Evolutionary conservation across 2,888 invertebrate genomes (phyloP).

Genomic region (Diarsia rubi): DNA sequence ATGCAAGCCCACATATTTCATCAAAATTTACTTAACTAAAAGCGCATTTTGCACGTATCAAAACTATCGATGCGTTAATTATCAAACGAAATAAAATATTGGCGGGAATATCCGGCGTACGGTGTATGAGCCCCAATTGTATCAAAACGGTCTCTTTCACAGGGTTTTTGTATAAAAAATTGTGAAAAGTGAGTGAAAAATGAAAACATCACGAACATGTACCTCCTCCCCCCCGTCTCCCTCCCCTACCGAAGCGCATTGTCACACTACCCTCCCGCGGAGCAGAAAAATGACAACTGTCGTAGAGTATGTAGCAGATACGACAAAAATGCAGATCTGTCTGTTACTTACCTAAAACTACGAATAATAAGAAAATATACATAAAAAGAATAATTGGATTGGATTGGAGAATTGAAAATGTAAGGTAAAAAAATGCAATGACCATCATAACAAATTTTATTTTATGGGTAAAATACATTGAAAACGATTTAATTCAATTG

Average conservation of each 20-base stretch:
- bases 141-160: slow-evolving; percentile 76
- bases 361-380: background rate
- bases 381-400: background rate
- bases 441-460: background rate
- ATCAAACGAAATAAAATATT: slow-evolving; percentile 57
- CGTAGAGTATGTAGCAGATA: slow-evolving; percentile 71
- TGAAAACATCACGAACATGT: slow-evolving; percentile 86
- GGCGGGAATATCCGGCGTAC: slow-evolving; percentile 55
- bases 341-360: background rate
- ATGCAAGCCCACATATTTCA: slow-evolving; percentile 4
- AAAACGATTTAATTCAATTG: background rate
- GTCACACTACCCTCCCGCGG: slow-evolving; percentile 84
- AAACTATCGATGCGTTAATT: slow-evolving; percentile 48
- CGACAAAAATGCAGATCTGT: background rate
- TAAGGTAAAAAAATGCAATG: background rate
- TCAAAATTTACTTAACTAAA: slow-evolving; percentile 34
- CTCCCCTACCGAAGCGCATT: slow-evolving; percentile 74
- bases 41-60: slow-evolving; percentile 19
- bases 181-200: slow-evolving; percentile 86
- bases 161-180: slow-evolving; percentile 72
- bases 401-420: background rate
- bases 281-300: slow-evolving; percentile 81
- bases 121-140: slow-evolving; percentile 62
- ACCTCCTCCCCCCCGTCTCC: slow-evolving; percentile 53
- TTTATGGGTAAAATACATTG: background rate